Evolutionary conservation across 2,888 invertebrate genomes (phyloP).

Genomic region (Perithous albicinctus): DNA sequence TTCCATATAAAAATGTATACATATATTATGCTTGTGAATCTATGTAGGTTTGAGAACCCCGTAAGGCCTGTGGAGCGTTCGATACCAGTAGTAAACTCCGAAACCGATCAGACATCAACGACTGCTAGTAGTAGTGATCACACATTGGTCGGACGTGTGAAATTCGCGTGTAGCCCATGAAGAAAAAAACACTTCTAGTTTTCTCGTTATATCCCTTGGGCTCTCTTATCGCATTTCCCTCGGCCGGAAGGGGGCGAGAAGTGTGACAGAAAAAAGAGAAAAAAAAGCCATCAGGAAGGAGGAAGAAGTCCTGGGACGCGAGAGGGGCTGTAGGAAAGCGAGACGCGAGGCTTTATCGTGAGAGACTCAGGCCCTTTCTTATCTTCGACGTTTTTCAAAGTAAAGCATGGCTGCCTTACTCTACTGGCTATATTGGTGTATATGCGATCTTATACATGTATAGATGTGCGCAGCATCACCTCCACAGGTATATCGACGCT

Average conservation of each 20-base stretch:
- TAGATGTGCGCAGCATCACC: slow-evolving; percentile 4
- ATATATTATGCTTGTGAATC: no score
- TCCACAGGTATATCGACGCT: slow-evolving; percentile 50
- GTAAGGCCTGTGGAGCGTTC: background rate
- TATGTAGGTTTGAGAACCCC: no score
- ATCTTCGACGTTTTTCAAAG: slow-evolving; percentile 62
- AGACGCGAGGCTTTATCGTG: slow-evolving; percentile 53
- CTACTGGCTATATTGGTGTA: background rate
- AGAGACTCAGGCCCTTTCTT: slow-evolving; percentile 58
- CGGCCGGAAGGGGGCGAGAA: slow-evolving; percentile 53
- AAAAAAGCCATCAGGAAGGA: slow-evolving; percentile 26
- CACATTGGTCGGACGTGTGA: slow-evolving; percentile 38
- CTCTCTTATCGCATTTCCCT: slow-evolving; percentile 57
- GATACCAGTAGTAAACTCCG: slow-evolving; percentile 9
- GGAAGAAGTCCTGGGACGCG: slow-evolving; percentile 35
- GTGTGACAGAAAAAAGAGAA: slow-evolving; percentile 37
- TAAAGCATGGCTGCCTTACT: slow-evolving; percentile 47
- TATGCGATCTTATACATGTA: slow-evolving; percentile 8
- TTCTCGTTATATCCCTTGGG: slow-evolving; percentile 51
- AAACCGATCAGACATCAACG: slow-evolving; percentile 21
- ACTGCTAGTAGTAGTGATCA: slow-evolving; percentile 15
- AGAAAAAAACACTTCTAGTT: slow-evolving; percentile 34
- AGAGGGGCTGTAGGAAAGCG: slow-evolving; percentile 3
- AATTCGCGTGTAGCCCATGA: slow-evolving; percentile 18
- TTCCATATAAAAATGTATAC: no score